These are phyloP conservation scores for Gadus chalcogrammus DNA, from an alignment of 2,113 vertebrate genomes.

Conservation along the genomic window DNA sequence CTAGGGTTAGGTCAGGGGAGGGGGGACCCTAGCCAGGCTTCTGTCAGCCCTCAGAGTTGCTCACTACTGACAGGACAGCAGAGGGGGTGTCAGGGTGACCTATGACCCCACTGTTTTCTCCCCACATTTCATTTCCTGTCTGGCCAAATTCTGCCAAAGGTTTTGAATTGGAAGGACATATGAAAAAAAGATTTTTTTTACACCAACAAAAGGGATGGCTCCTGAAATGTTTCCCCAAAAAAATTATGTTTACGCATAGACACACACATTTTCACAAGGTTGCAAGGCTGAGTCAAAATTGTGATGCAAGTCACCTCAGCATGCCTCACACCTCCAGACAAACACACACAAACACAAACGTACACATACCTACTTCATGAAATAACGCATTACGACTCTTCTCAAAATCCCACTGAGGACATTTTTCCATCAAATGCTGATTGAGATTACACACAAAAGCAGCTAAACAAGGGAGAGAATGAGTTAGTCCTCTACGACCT, in stretches of 20 bases:
- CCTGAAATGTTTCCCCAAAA: too few relatives aligned
- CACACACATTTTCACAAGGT: too few relatives aligned
- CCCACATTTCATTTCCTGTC: slow-evolving; percentile 34
- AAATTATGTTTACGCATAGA: too few relatives aligned
- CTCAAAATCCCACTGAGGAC: slow-evolving; percentile 24
- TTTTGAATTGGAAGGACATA: background rate
- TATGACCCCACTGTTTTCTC: background rate
- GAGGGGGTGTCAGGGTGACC: slow-evolving; percentile 7
- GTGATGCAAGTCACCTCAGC: too few relatives aligned
- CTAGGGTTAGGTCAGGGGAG: slow-evolving; percentile 40
- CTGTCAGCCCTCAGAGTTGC: background rate
- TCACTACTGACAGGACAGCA: slow-evolving; percentile 16
- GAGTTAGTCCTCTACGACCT: slow-evolving; percentile 52
- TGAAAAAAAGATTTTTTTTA: slow-evolving; percentile 8
- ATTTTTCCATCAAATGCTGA: slow-evolving; percentile 39
- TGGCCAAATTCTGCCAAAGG: slow-evolving; percentile 17
- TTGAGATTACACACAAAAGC: slow-evolving; percentile 39
- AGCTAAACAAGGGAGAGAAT: slow-evolving; percentile 20
- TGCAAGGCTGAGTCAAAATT: too few relatives aligned
- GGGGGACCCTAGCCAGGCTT: slow-evolving; percentile 29
- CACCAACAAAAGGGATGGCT: too few relatives aligned
- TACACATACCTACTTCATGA: too few relatives aligned
- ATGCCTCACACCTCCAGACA: background rate
- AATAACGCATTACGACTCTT: too few relatives aligned
- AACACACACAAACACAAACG: background rate